These are phyloP conservation scores for Subacronicta megacephala DNA, from an alignment of 2,888 invertebrate genomes.

Conservation along the genomic window DNA sequence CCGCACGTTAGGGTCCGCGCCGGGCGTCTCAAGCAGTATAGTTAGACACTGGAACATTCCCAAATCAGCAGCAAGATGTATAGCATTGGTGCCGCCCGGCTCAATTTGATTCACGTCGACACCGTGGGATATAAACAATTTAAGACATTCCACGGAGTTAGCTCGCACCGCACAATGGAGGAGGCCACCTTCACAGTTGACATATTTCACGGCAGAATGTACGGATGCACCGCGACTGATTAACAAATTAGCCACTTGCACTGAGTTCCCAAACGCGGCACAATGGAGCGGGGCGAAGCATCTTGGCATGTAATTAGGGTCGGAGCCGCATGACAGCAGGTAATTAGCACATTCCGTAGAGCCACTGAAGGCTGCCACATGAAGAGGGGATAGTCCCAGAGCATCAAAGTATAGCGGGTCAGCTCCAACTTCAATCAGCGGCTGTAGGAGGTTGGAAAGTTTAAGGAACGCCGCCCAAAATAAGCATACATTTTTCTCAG, in stretches of 20 bases:
- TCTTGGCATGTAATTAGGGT: slow-evolving; percentile 92
- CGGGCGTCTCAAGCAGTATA: slow-evolving; percentile 93
- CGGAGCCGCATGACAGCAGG: slow-evolving; percentile 91
- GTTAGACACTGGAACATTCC: slow-evolving; percentile 93
- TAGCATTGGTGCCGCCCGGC: slow-evolving; percentile 93
- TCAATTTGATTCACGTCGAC: slow-evolving; percentile 94
- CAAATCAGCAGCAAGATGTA: slow-evolving; percentile 95
- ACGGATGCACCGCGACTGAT: slow-evolving; percentile 93
- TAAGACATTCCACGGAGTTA: slow-evolving; percentile 94
- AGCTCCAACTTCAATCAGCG: slow-evolving; percentile 91
- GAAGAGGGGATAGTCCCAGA: slow-evolving; percentile 93
- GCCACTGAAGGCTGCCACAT: slow-evolving; percentile 94
- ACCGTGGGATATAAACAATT: slow-evolving; percentile 93
- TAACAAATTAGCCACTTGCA: slow-evolving; percentile 94
- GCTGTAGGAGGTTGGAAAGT: slow-evolving; percentile 91
- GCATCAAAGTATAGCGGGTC: slow-evolving; percentile 92
- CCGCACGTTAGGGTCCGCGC: slow-evolving; percentile 92
- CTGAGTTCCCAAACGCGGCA: slow-evolving; percentile 96
- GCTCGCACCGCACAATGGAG: slow-evolving; percentile 96
- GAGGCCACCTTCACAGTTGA: slow-evolving; percentile 93
- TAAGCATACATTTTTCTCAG: slow-evolving; percentile 92
- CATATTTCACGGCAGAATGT: slow-evolving; percentile 91
- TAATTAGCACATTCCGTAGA: slow-evolving; percentile 92
- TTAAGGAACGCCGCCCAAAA: slow-evolving; percentile 94
- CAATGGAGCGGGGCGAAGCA: slow-evolving; percentile 96